Base-by-base conservation (phyloP, 2,113 vertebrate genomes). In the Lanius ludovicianus region DNA sequence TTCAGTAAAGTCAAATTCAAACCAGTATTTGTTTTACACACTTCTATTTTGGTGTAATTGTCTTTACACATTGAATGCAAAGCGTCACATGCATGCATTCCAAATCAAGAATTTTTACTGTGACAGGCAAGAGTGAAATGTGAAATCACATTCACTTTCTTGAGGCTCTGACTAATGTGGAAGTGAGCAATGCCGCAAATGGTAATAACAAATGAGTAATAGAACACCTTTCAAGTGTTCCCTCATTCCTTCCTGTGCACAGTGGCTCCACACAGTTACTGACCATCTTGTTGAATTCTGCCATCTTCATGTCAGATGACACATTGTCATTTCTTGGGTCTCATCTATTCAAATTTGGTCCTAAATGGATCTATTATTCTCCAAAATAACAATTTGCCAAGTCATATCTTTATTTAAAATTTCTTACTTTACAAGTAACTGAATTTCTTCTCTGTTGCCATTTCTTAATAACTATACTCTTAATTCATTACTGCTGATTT, bases 301-400 rank as follows among this genome's bases (percentile, higher is more conserved):
- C 5, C 46, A 69, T n/a, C 50, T 86, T 77, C 39, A 42, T 0
- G 0, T 55, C 46, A 76, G 31, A 47, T 49, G 37, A 41, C 8
- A 92, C 9, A 12, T 2, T 42, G 7, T 33, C 35, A 57, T 65
- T 84, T 60, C 57, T 56, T 73, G 31, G 24, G 17, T 73, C 22
- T 60, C 30, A 63, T 7, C 20, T 68, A 41, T 37, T 64, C 41
- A 60, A 6, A 41, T n/a, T n/a, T 87, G 19, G 87, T 65, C 31
- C 10, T 42, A 62, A 69, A 7, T 24, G 10, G 28, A 84, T 56
- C 20, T 31, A 71, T 46, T 14, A 22, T 57, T 74, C 21, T 39
- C 27, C n/a, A 86, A 92, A 90, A 46, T 10, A 52, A 56, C 12
- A 46, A 39, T 71, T 65, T 87, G 21, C 15, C 27, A 62, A 64